Percentiles rank a stretch among this genome's conserved stretches.
These are phyloP conservation scores for Sclerurus mexicanus DNA, from an alignment of 2,113 vertebrate species.

Conservation along the genomic window DNA sequence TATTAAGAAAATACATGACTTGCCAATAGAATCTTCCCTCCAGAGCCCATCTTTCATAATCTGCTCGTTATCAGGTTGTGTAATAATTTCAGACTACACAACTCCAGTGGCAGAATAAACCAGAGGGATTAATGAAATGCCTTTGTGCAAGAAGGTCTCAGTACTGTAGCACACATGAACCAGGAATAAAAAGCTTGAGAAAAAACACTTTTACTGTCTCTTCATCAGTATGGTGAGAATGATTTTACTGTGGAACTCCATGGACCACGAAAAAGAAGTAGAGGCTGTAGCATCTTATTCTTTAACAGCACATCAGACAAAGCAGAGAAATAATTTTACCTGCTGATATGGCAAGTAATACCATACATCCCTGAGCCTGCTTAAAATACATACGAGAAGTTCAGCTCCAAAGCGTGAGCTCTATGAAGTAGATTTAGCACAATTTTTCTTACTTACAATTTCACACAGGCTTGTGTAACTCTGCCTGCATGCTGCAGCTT, in stretches of 20 bases:
- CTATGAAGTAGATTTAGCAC: not conserved
- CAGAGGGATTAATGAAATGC: not conserved
- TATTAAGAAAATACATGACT: not conserved
- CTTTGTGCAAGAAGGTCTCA: not conserved
- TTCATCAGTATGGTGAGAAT: not conserved
- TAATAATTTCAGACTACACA: not conserved
- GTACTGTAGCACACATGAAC: not conserved
- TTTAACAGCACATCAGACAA: not conserved
- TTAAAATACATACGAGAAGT: not conserved
- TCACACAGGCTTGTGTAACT: not conserved
- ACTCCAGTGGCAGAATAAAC: not conserved
- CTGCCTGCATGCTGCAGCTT: not conserved
- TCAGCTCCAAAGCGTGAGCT: not conserved
- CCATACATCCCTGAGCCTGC: not conserved
- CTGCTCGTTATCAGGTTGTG: not conserved
- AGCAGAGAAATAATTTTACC: not conserved
- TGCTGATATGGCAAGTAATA: not conserved
- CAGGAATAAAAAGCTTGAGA: not conserved
- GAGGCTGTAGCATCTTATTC: not conserved
- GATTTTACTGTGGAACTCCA: not conserved
- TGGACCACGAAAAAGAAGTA: not conserved
- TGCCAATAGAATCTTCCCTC: not conserved
- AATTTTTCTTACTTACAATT: not conserved
- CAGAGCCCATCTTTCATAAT: constrained; percentile 39
- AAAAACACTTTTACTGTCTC: not conserved